phyloP scores from a whole-genome alignment of 2,113 vertebrate species.

The Otus sunia region DNA sequence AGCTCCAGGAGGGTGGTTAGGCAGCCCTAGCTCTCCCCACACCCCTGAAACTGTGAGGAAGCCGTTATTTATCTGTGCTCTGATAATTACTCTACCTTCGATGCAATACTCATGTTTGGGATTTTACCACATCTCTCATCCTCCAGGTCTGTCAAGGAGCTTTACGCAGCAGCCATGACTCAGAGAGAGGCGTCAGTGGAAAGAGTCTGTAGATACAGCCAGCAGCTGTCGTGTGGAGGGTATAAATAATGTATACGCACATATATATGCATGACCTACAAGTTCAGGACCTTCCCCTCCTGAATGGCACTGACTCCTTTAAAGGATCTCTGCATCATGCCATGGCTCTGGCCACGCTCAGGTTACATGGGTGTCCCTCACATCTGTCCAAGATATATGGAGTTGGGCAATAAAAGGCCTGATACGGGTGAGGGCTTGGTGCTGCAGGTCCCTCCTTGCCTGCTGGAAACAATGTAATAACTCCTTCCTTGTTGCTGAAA shows the following conservation, averaged over 20 bases:
- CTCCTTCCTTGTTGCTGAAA: background rate
- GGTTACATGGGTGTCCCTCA: background rate
- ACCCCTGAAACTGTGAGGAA: background rate
- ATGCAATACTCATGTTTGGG: constrained; percentile 21
- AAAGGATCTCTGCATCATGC: background rate
- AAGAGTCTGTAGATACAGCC: background rate
- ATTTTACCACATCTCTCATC: constrained; percentile 36
- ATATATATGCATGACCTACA: background rate
- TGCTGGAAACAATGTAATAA: background rate
- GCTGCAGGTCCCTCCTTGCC: background rate
- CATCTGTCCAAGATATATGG: fast-evolving
- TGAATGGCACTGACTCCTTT: background rate
- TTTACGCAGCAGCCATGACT: background rate
- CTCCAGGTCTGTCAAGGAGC: constrained; percentile 30
- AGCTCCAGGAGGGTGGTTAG: background rate
- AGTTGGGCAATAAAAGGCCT: background rate
- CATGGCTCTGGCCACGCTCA: background rate
- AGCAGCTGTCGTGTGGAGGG: constrained; percentile 12
- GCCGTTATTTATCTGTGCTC: background rate
- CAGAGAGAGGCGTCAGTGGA: constrained; percentile 13
- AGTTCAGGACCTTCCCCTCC: background rate
- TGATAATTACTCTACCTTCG: background rate
- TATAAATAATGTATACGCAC: constrained; percentile 5
- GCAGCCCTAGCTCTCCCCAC: background rate
- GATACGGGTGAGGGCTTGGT: background rate